A percentile compares a stretch with the other conserved stretches of the same genome.
Evolutionary conservation across 1,140 invertebrate genomes (phyloP).

Genomic region (Solenopsis invicta): DNA sequence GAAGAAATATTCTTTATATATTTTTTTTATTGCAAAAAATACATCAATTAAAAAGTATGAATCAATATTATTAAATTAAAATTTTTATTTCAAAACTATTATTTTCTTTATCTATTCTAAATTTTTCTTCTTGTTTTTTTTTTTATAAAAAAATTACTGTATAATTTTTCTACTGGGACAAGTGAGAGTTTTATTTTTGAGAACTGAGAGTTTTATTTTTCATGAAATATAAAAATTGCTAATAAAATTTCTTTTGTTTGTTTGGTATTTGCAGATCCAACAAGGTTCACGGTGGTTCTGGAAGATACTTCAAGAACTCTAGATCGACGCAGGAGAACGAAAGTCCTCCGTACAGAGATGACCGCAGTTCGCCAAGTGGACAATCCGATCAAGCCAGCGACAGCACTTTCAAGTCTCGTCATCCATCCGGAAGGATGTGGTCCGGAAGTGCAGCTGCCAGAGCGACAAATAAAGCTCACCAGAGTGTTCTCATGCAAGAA

Average conservation of each 20-base stretch:
- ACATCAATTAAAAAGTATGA: not conserved
- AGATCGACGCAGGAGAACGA: constrained; percentile 77
- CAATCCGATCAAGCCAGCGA: constrained; percentile 92
- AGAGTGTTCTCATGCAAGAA: constrained; percentile 84
- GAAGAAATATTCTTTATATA: not conserved
- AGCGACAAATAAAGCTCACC: constrained; percentile 81
- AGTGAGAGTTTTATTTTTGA: not conserved
- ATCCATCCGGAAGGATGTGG: constrained; percentile 81
- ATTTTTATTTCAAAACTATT: not conserved
- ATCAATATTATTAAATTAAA: not conserved
- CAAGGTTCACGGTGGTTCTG: constrained; percentile 76
- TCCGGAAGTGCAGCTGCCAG: constrained; percentile 81
- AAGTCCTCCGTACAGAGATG: constrained; percentile 83
- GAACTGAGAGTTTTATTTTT: not conserved
- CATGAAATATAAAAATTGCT: not conserved
- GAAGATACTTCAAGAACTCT: constrained; percentile 78
- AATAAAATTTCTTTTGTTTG: constrained; percentile 18
- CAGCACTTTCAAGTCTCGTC: constrained; percentile 87
- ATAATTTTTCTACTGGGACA: not conserved
- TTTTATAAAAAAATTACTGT: not conserved
- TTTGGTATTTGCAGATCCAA: constrained; percentile 71
- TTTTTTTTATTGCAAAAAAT: constrained; percentile 8
- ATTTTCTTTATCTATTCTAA: not conserved
- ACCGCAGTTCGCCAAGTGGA: constrained; percentile 93
- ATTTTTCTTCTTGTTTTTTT: not conserved